Percentiles rank a stretch among this genome's conserved stretches.
Conservation (phyloP, 2,888 invertebrate genomes). For the Branchellion lobata region DNA sequence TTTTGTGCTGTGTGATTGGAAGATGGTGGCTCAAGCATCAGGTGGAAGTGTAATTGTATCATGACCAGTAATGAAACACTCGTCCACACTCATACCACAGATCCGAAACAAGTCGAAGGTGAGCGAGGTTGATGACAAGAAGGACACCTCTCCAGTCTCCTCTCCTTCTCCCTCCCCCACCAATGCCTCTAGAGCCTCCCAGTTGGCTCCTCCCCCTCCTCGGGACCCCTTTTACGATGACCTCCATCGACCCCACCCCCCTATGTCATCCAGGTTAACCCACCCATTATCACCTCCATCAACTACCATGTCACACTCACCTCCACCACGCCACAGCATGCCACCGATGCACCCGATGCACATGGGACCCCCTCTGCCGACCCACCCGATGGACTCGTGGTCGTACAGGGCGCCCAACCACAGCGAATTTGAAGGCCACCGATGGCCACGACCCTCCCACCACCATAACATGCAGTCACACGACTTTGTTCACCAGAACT, state of each 20-base stretch:
- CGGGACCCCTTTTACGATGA: slow-evolving; percentile 49
- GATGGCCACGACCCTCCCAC: slow-evolving; percentile 33
- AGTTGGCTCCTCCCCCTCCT: slow-evolving; percentile 41
- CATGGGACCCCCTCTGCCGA: background rate
- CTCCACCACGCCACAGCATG: too few relatives aligned
- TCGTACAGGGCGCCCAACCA: slow-evolving; percentile 24
- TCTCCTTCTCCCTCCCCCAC: slow-evolving; percentile 27
- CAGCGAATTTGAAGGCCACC: background rate
- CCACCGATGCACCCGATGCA: background rate
- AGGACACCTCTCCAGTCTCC: slow-evolving; percentile 15
- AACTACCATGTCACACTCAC: too few relatives aligned
- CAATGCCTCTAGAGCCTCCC: background rate
- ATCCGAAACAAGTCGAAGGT: slow-evolving; percentile 86
- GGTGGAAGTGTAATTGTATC: too few relatives aligned
- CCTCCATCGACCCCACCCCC: slow-evolving; percentile 7
- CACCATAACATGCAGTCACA: background rate
- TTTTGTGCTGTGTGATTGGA: too few relatives aligned
- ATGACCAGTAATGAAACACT: too few relatives aligned
- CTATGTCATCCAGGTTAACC: too few relatives aligned
- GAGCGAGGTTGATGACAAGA: slow-evolving; percentile 65
- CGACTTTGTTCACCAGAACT: background rate
- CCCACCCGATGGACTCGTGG: slow-evolving; percentile 20
- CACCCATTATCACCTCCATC: too few relatives aligned
- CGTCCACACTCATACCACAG: slow-evolving; percentile 56
- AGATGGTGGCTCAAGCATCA: too few relatives aligned